A percentile compares a stretch with the other conserved stretches of the same genome.
Evolutionary conservation across 1,140 invertebrate species (phyloP).

Genomic region (Bursaphelenchus mucronatus): DNA sequence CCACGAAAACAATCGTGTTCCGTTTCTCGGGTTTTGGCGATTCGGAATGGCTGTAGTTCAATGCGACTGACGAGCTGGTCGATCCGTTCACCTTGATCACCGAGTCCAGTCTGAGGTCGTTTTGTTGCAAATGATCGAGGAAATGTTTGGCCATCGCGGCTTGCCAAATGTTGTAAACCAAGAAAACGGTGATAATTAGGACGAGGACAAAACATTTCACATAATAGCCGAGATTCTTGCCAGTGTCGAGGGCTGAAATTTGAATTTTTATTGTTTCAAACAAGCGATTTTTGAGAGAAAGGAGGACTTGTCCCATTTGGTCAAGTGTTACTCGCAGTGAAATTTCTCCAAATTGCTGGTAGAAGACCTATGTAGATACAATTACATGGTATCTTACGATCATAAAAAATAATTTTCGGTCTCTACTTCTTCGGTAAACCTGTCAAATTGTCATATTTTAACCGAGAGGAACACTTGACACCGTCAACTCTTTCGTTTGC

Average conservation of each 20-base stretch:
- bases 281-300: neutral
- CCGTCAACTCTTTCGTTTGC: too few relatives aligned
- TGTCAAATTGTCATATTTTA: too few relatives aligned
- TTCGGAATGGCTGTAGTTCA: constrained; percentile 12
- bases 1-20: too few relatives aligned
- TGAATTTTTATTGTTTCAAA: neutral
- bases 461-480: too few relatives aligned
- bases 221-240: constrained; percentile 39
- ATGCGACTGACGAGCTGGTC: constrained; percentile 1
- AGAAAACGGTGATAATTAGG: constrained; percentile 28
- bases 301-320: neutral
- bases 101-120: constrained; percentile 5
- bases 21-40: constrained; percentile 1
- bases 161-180: constrained; percentile 42
- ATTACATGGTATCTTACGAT: too few relatives aligned
- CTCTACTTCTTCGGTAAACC: too few relatives aligned
- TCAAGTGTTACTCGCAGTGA: too few relatives aligned
- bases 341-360: too few relatives aligned
- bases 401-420: neutral
- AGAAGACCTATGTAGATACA: too few relatives aligned
- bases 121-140: constrained; percentile 8
- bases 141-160: constrained; percentile 19
- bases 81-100: neutral
- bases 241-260: constrained; percentile 36
- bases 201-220: constrained; percentile 39